Conservation (phyloP, 2,888 invertebrate species). For the Phortica okadai region DNA sequence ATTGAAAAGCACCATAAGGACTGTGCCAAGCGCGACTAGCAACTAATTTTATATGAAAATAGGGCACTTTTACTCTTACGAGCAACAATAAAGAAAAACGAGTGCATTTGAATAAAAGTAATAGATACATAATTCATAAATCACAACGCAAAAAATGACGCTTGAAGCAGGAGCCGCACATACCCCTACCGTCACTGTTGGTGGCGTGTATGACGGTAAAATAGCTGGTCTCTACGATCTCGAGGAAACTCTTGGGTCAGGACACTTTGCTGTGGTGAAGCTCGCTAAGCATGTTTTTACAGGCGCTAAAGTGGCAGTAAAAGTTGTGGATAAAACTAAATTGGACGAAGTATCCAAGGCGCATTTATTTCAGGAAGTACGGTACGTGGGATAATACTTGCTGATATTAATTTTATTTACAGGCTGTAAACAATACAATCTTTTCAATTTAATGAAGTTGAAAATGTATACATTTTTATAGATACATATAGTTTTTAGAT, state of each 20-base stretch:
- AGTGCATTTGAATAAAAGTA: neutral
- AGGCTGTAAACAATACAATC: too few relatives aligned
- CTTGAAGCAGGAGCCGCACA: constrained; percentile 60
- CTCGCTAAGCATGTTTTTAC: constrained; percentile 98
- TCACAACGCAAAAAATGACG: constrained; percentile 48
- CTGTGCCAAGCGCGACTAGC: constrained; percentile 4
- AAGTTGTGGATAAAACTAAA: constrained; percentile 99
- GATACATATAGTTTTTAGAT: too few relatives aligned
- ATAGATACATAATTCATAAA: neutral
- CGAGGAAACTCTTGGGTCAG: constrained; percentile 97
- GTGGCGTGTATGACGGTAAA: constrained; percentile 81
- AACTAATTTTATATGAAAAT: neutral
- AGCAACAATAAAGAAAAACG: neutral
- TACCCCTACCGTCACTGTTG: constrained; percentile 60
- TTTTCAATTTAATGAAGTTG: too few relatives aligned
- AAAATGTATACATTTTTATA: too few relatives aligned
- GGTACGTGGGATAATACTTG: constrained; percentile 60
- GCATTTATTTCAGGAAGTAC: constrained; percentile 97
- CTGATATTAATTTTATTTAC: too few relatives aligned
- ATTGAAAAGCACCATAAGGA: constrained; percentile 1
- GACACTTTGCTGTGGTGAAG: constrained; percentile 99
- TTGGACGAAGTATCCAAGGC: constrained; percentile 96
- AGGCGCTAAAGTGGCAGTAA: constrained; percentile 97
- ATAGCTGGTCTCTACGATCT: constrained; percentile 98
- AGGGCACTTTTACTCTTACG: neutral